phyloP scores from a whole-genome alignment of 53 echinoderm and acorn worm species.

The Antedon mediterranea region DNA sequence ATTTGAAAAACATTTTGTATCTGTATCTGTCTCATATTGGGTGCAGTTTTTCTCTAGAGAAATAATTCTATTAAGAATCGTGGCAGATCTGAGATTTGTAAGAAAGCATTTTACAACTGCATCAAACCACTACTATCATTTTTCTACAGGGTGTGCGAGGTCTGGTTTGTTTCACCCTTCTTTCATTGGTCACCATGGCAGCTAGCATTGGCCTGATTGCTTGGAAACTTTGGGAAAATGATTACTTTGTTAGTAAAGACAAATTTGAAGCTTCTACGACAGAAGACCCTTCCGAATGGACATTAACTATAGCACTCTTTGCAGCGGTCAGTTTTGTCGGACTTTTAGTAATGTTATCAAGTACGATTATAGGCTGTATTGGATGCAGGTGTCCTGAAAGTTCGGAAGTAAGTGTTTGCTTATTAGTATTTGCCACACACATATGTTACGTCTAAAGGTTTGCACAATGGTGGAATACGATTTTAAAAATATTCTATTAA shows the following conservation, averaged over 20 bases:
- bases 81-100: no score
- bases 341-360: background rate
- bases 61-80: no score
- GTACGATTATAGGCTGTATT: background rate
- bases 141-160: background rate
- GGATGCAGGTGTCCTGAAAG: background rate
- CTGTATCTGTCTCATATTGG: no score
- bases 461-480: no score
- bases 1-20: no score
- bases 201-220: background rate
- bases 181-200: background rate
- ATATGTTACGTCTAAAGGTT: no score
- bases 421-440: no score
- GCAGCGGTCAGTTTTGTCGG: background rate
- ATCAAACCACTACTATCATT: no score
- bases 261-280: background rate
- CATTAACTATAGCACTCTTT: background rate
- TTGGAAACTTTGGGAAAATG: background rate
- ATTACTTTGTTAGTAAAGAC: background rate
- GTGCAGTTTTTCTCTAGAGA: no score
- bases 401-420: background rate
- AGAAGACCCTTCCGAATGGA: no score
- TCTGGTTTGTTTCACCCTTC: background rate
- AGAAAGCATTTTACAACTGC: no score
- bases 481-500: no score